Evolutionary conservation across 2,113 vertebrate genomes (phyloP).

Genomic region (Phoenicopterus ruber): DNA sequence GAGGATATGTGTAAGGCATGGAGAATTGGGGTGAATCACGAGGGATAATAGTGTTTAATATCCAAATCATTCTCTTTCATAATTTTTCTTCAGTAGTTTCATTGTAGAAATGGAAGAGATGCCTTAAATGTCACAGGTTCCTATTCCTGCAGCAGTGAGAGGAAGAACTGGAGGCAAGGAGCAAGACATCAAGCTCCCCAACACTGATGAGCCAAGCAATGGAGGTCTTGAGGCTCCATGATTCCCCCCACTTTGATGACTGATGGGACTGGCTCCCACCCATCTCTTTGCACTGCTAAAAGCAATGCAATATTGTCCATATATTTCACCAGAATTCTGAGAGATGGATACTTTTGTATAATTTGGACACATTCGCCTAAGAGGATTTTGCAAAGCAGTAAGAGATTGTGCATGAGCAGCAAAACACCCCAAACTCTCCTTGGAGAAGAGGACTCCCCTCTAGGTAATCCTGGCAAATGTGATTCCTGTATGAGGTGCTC

Average conservation of each 20-base stretch:
- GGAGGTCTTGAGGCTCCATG: background rate
- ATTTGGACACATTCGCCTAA: background rate
- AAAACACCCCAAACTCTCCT: background rate
- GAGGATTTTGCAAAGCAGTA: background rate
- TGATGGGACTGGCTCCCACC: background rate
- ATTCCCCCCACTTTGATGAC: background rate
- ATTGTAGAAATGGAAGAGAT: background rate
- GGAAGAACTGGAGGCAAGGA: background rate
- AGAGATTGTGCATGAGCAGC: background rate
- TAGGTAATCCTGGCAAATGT: background rate
- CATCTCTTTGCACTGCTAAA: background rate
- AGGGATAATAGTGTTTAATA: background rate
- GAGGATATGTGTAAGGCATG: background rate
- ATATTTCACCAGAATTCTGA: too few relatives aligned
- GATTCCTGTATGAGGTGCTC: background rate
- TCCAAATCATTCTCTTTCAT: background rate
- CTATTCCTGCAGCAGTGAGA: background rate
- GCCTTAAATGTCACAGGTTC: background rate
- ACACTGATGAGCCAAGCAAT: background rate
- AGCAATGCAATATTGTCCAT: background rate
- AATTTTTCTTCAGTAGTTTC: background rate
- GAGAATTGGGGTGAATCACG: background rate
- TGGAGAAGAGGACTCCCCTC: background rate
- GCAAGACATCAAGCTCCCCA: background rate
- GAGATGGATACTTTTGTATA: fast-evolving